Base-by-base conservation (phyloP, 53 echinoderm and acorn worm species). In the Pentamera pediparva region DNA sequence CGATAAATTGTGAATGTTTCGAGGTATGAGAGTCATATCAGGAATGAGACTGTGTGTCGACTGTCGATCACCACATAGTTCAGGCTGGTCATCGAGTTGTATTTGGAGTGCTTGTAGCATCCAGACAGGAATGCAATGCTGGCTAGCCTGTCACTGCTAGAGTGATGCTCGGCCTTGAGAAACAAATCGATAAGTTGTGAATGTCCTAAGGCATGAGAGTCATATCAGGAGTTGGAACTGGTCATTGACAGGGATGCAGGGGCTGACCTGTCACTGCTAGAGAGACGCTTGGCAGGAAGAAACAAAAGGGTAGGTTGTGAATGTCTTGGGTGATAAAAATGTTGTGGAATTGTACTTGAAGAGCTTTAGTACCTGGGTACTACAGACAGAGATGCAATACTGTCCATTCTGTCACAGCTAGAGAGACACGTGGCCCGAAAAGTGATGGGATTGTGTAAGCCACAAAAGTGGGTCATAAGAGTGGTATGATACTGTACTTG, bases 261-360 rank as follows among this genome's bases (percentile, higher is more conserved):
- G 10, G 81, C 69, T 15, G 50, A 70, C n/a, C 61, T 61, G 21
- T 56, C 38, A 12, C 41, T 25, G 27, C 60, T 33, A 21, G 55
- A 54, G 54, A 52, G 52, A 22, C 55, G 52, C 36, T 54, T 72
- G 30, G 33, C 49, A 48, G 48, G 48, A 24, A 9, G 26, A 40
- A 38, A 22, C 24, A 54, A 54, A 54, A 17, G 24, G 6, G 6
- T 26, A n/a, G n/a, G n/a, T n/a, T n/a, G n/a, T n/a, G n/a, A n/a
- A n/a, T n/a, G n/a, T n/a, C n/a, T 4, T 15, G 53, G n/a, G 43
- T 8, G 8, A 10, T 41, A 15, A 41, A 10, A 9, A 9, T 41
- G 88, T 88, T 10, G 85, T 86, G 21, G 98, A 98, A 64, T 86
- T 92, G 59, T 89, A 92, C 76, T 92, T 92, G 19, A 83, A 91